Base-by-base conservation (phyloP, 2,888 invertebrate species). In the Oscheius onirici region DNA sequence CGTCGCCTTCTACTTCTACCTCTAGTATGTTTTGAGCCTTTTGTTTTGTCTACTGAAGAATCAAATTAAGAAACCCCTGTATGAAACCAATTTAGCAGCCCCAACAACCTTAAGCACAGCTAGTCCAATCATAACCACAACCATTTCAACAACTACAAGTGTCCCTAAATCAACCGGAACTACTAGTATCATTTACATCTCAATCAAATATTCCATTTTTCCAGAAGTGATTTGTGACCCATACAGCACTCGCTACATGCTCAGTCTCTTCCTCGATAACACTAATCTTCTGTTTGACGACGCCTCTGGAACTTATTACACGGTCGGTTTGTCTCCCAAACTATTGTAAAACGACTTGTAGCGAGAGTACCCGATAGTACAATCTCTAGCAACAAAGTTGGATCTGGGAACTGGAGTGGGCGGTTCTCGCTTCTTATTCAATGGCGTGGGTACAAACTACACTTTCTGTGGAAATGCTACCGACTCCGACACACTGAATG, bases 241-340 rank as follows among this genome's bases (percentile, higher is more conserved):
- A 13, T 60, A 20, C 24, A 43, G 43, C 2, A 60, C 60, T 15
- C 41, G 24, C 11, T 60, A 60, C 24, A 41, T 60, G 60, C 17
- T 60, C 11, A 60, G 43, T 20, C 43, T 43, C 1, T 60, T 60
- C 43, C 60, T 60, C 1, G 60, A 60, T 24, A 41, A 22, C 11
- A 60, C 60, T 3, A 43, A 44, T 43, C 10, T 60, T 11, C 22
- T 60, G 15, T n/a, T n/a, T 41, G 60, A 60, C 41, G 20, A 40
- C 13, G 24, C 24, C n/a, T 22, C 22, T 10, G 60, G 60, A 41
- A 60, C 43, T 11, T 60, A 43, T 41, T 40, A 40, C 5, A 40
- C 17, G 17, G 60, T 60, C 17, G 43, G 20, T 41, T 20, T 13
- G n/a, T n/a, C n/a, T n/a, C n/a, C n/a, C n/a, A n/a, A n/a, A n/a